Evolutionary conservation across 2,113 vertebrate genomes (phyloP), one percentile per base, ranked within the genome.

Genomic region (Baryphthengus martii): DNA sequence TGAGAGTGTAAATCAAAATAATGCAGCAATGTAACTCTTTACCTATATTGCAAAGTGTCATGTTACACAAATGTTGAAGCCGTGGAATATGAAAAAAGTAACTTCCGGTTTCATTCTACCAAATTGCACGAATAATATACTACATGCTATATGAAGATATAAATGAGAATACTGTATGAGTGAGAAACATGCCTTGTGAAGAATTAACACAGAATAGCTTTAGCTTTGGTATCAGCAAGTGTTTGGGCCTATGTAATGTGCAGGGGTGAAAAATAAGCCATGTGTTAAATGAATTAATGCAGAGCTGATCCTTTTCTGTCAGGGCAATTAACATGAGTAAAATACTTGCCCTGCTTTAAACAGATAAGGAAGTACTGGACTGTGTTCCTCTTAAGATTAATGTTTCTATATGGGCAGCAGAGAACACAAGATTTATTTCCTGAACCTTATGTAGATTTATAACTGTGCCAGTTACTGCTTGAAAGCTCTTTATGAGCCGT

Each of bases 271-370:
- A 97, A 96, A 96, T 95, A 88, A 95, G 63, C 94, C 77, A 40
- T 91, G 49, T 86, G 84, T 96, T 97, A 97, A 96, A 96, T 97
- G 93, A 90, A 97, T 97, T 97, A 97, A 93, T 96, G 89, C 89
- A 50, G 28, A 90, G 89, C 97, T 97, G 96, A 92, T 92, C 71
- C 88, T 93, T 86, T 96, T 97, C 93, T 97, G 87, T 97, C 96
- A 96, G 93, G 92, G 96, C 96, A 97, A 95, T 98, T 98, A 97
- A 91, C 94, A 88, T 66, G 93, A 97, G 95, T 97, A 83, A 97
- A 98, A 95, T 96, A 85, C 85, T 97, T 96, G 90, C 93, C 76
- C 85, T 95, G 82, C 95, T 98, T 97, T 91, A 90, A 97, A 97
- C 87, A 97, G 96, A 96, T 97, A 96, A 96, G 85, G 83, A 58